Percentiles rank a stretch among this genome's conserved stretches.
Conservation (phyloP, 2,888 invertebrate genomes). For the Galerucella pusilla region DNA sequence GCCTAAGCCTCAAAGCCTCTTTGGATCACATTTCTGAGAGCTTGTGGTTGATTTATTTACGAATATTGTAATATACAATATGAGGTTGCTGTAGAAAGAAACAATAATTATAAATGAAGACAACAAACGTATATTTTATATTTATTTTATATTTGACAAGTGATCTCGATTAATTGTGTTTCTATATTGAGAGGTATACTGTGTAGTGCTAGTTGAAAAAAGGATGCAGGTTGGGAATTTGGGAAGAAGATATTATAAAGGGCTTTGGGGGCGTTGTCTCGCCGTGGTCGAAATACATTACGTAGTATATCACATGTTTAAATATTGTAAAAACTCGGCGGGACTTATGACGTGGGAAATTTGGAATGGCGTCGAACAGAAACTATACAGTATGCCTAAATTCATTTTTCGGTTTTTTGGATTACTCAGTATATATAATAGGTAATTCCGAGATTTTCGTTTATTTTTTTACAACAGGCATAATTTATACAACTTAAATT, state of each 20-base stretch:
- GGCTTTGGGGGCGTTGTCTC: slow-evolving; percentile 44
- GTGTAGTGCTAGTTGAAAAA: slow-evolving; percentile 63
- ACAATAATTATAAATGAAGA: slow-evolving; percentile 55
- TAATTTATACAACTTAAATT: background rate
- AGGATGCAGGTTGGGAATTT: slow-evolving; percentile 49
- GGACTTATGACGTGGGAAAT: slow-evolving; percentile 47
- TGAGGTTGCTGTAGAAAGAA: slow-evolving; percentile 22
- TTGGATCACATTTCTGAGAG: background rate
- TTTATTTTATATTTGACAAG: slow-evolving; percentile 63
- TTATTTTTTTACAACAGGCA: slow-evolving; percentile 10
- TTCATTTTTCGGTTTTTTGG: slow-evolving; percentile 19
- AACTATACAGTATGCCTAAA: slow-evolving; percentile 35
- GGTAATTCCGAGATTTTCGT: slow-evolving; percentile 10
- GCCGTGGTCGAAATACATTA: slow-evolving; percentile 60
- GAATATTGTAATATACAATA: background rate
- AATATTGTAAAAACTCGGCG: slow-evolving; percentile 59
- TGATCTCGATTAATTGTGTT: slow-evolving; percentile 65
- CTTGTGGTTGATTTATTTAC: background rate
- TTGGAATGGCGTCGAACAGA: slow-evolving; percentile 32
- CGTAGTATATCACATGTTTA: slow-evolving; percentile 62
- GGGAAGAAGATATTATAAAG: slow-evolving; percentile 40
- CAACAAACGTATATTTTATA: slow-evolving; percentile 61
- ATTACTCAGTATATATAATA: slow-evolving; percentile 35
- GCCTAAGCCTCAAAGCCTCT: too few relatives aligned
- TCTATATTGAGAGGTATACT: slow-evolving; percentile 61